Evolutionary conservation across 2,888 invertebrate species (phyloP), one percentile per base, ranked within the genome.

Genomic region (Yponomeuta sedellus): DNA sequence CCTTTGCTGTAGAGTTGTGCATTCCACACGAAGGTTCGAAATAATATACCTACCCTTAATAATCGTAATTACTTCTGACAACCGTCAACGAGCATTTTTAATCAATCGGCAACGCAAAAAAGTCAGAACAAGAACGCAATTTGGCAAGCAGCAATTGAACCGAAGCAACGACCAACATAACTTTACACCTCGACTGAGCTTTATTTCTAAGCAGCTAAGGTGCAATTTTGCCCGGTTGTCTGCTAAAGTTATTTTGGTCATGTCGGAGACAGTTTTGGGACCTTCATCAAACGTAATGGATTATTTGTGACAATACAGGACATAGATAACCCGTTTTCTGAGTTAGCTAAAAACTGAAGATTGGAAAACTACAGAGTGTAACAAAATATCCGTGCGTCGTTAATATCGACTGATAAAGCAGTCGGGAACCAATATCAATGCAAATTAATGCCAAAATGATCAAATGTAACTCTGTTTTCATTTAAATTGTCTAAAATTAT

Each of bases 251-350:
- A 52, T 52, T 52, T 16, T 52, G 44, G 16, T 52, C 44, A 12
- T 16, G 16, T 12, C 16, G 44, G 5, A 8, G 34, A 34, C 34
- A 34, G 34, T 34, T 34, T 34, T 16, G 44, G 16, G 44, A 52
- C 44, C 44, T 52, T 52, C 44, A 52, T 52, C 44, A 52, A 52
- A 52, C 44, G 44, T 52, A 52, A 52, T 52, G 44, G 44, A 52
- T 52, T 52, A 52, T 52, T 52, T 52, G 44, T 52, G 44, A 52
- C 44, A 52, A 16, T 16, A 52, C 44, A 52, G 16, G 44, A 52
- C 16, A 52, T 52, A 52, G 44, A 52, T 52, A 16, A 52, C 12
- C 44, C 44, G 44, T 34, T 34, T 8, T 5, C 34, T 34, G 34
- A 34, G 10, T 6, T 34, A 34, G 34, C 34, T 34, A 34, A 34